Percentiles rank a stretch among this genome's conserved stretches.
These are phyloP conservation scores for Pedicia rivosa DNA, from an alignment of 2,888 invertebrate genomes.

Conservation along the genomic window DNA sequence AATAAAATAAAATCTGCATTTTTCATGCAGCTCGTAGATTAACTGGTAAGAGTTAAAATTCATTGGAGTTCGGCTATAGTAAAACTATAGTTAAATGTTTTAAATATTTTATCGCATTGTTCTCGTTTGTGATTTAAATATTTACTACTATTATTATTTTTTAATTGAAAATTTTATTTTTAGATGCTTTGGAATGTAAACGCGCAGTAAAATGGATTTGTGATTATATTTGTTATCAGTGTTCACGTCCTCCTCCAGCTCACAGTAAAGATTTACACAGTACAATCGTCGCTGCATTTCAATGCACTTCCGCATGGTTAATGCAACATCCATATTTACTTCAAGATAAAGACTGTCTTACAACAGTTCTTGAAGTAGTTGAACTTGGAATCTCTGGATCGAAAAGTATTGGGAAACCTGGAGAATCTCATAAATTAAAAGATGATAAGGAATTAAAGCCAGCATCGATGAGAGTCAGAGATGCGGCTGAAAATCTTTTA, in stretches of 20 bases:
- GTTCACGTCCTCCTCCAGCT: constrained; percentile 83
- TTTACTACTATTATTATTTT: background rate
- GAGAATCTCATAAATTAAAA: constrained; percentile 81
- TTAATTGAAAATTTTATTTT: background rate
- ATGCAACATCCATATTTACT: constrained; percentile 78
- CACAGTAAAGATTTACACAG: constrained; percentile 92
- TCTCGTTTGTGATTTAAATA: no score
- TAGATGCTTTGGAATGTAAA: constrained; percentile 79
- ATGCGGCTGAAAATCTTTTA: constrained; percentile 89
- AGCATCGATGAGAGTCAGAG: constrained; percentile 92
- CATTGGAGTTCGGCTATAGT: constrained; percentile 3
- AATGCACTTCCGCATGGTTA: constrained; percentile 85
- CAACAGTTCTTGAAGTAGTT: constrained; percentile 88
- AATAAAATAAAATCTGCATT: background rate
- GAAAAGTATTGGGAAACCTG: constrained; percentile 73
- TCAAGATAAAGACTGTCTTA: constrained; percentile 81
- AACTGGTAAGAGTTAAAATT: constrained; percentile 29
- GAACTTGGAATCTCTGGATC: constrained; percentile 95
- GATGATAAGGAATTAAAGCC: constrained; percentile 94
- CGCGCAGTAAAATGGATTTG: constrained; percentile 95
- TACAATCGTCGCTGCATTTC: constrained; percentile 82
- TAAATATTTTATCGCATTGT: no score
- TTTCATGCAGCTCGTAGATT: constrained; percentile 33
- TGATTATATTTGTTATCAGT: constrained; percentile 92
- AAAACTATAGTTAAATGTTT: no score